Conservation (phyloP, 2,113 vertebrate species). For the Haliaeetus leucogaster region DNA sequence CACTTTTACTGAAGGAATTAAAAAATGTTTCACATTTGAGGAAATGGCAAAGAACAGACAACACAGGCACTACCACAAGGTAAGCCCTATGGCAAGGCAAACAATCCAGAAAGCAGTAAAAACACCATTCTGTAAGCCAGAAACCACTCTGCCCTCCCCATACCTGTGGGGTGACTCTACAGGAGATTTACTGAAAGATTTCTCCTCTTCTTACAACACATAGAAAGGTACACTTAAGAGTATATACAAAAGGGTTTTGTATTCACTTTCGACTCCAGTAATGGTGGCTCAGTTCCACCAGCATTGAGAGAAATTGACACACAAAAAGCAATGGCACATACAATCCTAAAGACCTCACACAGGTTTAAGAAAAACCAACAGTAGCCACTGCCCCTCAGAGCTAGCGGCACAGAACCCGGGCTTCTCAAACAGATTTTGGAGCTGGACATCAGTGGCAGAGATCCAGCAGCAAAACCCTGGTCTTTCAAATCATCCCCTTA, state of each 20-base stretch:
- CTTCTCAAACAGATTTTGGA: background rate
- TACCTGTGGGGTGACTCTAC: background rate
- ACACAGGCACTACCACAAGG: background rate
- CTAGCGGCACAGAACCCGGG: background rate
- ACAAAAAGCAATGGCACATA: background rate
- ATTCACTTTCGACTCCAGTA: background rate
- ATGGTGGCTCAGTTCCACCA: conserved; percentile 3
- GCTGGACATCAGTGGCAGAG: background rate
- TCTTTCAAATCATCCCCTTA: background rate
- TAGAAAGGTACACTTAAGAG: background rate
- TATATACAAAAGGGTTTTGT: conserved; percentile 30
- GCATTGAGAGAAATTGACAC: background rate
- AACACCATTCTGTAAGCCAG: background rate
- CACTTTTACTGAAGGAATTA: background rate
- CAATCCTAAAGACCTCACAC: background rate
- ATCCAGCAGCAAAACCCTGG: background rate
- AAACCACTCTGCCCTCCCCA: background rate
- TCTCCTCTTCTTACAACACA: background rate
- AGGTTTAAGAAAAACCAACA: background rate
- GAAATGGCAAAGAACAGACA: background rate
- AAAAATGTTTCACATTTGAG: background rate
- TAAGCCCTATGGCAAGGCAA: background rate
- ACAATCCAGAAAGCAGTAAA: background rate
- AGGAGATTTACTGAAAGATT: background rate
- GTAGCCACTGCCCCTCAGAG: background rate